Conservation (phyloP, 35 echinoderm and acorn worm genomes). For the Diadema setosum region DNA sequence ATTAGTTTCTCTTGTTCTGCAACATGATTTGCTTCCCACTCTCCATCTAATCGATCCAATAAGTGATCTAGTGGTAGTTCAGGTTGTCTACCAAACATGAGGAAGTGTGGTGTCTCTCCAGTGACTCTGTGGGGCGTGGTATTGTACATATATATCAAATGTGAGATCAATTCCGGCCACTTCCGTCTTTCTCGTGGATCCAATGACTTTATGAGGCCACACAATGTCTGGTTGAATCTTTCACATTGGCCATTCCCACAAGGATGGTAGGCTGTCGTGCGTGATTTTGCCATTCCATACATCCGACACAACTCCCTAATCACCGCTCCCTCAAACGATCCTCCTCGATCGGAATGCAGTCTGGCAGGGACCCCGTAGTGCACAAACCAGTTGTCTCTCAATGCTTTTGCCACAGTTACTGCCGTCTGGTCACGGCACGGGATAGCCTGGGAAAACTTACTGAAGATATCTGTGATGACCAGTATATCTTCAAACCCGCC, state of each 20-base stretch:
- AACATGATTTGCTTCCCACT: neutral
- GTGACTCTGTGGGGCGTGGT: constrained; percentile 16
- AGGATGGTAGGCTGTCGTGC: constrained; percentile 47
- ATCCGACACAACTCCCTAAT: constrained; percentile 32
- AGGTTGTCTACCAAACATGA: constrained; percentile 17
- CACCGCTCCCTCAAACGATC: constrained; percentile 37
- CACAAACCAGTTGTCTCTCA: constrained; percentile 42
- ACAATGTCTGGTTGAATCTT: constrained; percentile 42
- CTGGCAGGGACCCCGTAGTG: constrained; percentile 38
- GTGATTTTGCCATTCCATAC: constrained; percentile 26
- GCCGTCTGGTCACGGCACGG: constrained; percentile 49
- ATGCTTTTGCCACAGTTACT: constrained; percentile 2
- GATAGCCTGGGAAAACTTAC: too few species aligned
- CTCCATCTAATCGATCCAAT: neutral
- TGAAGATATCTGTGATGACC: constrained; percentile 45
- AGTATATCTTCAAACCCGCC: constrained; percentile 30
- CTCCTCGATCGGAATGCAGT: constrained; percentile 44
- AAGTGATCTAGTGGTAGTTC: neutral
- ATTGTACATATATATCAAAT: constrained; percentile 34
- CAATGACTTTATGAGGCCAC: constrained; percentile 16
- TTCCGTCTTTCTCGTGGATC: neutral
- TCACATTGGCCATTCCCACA: constrained; percentile 54
- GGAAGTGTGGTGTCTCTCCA: neutral
- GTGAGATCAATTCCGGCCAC: constrained; percentile 22
- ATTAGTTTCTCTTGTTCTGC: neutral